Percentiles rank a stretch among this genome's conserved stretches.
Evolutionary conservation across 2,888 invertebrate species (phyloP).

Genomic region (Lasioglossum figueresi): DNA sequence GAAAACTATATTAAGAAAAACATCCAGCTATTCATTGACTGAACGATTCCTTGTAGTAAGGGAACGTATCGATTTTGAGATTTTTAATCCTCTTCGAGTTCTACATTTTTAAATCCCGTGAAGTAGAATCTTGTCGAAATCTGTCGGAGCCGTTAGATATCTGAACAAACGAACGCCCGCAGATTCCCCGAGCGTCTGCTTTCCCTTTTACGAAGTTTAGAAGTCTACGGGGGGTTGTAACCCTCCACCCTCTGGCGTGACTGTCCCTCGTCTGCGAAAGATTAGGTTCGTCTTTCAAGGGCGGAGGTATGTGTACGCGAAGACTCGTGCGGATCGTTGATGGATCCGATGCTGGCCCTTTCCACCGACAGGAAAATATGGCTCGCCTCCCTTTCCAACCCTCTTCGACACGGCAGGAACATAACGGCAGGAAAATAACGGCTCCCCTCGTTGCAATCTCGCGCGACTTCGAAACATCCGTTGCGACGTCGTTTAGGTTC

Average conservation of each 20-base stretch:
- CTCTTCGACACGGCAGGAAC: slow-evolving; percentile 25
- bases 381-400: slow-evolving; percentile 9
- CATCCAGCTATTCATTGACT: too few relatives aligned
- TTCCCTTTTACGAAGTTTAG: slow-evolving; percentile 55
- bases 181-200: slow-evolving; percentile 41
- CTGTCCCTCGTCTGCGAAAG: slow-evolving; percentile 61
- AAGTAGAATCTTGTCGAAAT: slow-evolving; percentile 27
- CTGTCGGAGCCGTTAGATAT: slow-evolving; percentile 34
- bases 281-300: slow-evolving; percentile 64
- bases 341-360: slow-evolving; percentile 33
- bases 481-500: slow-evolving; percentile 12
- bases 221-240: slow-evolving; percentile 36
- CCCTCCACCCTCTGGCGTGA: slow-evolving; percentile 44
- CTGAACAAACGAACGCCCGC: slow-evolving; percentile 49
- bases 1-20: too few relatives aligned
- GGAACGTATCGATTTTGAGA: too few relatives aligned
- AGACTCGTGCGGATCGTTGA: slow-evolving; percentile 23
- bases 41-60: too few relatives aligned
- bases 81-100: not conserved
- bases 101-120: not conserved
- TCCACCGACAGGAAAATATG: slow-evolving; percentile 47
- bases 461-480: slow-evolving; percentile 33
- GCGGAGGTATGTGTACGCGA: slow-evolving; percentile 29
- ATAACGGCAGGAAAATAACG: slow-evolving; percentile 49
- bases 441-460: slow-evolving; percentile 39